Conservation (phyloP, 2,888 invertebrate species). For the Orthosia gracilis region DNA sequence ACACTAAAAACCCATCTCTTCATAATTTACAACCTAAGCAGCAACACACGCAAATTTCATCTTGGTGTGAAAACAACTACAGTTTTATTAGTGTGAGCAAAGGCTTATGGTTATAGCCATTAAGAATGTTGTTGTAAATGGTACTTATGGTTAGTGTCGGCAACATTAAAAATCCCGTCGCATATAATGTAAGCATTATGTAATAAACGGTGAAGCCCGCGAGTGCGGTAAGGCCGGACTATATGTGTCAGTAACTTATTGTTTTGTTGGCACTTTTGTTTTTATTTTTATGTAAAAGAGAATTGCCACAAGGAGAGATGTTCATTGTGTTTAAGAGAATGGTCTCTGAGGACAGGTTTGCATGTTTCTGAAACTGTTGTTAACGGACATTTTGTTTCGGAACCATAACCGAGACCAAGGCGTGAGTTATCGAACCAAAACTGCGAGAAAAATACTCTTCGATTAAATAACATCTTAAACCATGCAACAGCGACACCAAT, state of each 20-base stretch:
- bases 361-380: not conserved
- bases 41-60: not conserved
- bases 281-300: conserved; percentile 40
- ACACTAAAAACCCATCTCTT: not conserved
- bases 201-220: conserved; percentile 51
- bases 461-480: too few relatives aligned
- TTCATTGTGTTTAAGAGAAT: not conserved
- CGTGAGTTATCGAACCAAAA: too few relatives aligned
- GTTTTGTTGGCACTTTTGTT: conserved; percentile 48
- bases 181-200: conserved; percentile 63
- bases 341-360: conserved; percentile 4
- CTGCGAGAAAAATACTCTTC: too few relatives aligned
- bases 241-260: conserved; percentile 55
- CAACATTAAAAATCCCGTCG: conserved; percentile 58
- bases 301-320: not conserved
- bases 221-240: conserved; percentile 55
- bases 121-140: conserved; percentile 45
- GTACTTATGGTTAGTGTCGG: conserved; percentile 44
- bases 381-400: not conserved
- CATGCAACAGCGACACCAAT: not conserved
- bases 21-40: not conserved
- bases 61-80: conserved; percentile 7
- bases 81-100: conserved; percentile 39
- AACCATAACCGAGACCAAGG: not conserved
- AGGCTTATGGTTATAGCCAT: conserved; percentile 43